phyloP scores from a whole-genome alignment of 2,113 vertebrate species.

The Chrysochloris asiatica region DNA sequence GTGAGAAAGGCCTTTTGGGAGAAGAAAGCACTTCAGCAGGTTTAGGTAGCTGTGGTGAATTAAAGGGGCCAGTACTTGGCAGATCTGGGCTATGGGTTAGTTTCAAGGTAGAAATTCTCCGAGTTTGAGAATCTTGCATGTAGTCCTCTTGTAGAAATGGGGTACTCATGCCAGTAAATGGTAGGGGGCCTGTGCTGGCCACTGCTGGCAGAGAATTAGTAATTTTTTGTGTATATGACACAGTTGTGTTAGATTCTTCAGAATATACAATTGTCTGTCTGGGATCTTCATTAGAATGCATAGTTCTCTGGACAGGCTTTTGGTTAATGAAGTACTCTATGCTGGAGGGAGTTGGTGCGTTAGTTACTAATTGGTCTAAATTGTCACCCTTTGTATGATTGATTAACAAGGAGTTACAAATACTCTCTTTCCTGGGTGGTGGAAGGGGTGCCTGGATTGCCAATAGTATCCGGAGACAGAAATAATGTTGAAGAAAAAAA shows the following conservation, averaged over 20 bases:
- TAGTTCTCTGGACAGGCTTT: conserved; percentile 10
- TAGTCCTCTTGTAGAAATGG: conserved; percentile 82
- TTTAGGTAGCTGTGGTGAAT: conserved; percentile 65
- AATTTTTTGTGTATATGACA: conserved; percentile 85
- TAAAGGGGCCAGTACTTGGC: conserved; percentile 47
- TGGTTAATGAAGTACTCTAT: conserved; percentile 74
- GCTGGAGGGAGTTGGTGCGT: conserved; percentile 60
- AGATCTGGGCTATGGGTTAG: conserved; percentile 85
- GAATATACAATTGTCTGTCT: conserved; percentile 82
- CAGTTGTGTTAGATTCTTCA: conserved; percentile 86
- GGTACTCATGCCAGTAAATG: conserved; percentile 71
- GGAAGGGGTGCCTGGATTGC: conserved; percentile 88
- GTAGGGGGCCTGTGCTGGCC: conserved; percentile 50
- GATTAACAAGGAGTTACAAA: conserved; percentile 82
- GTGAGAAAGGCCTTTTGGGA: conserved; percentile 74
- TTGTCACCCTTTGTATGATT: conserved; percentile 72
- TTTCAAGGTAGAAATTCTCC: conserved; percentile 91
- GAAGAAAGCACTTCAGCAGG: conserved; percentile 70
- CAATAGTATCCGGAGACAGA: conserved; percentile 85
- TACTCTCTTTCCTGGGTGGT: conserved; percentile 92
- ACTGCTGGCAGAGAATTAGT: conserved; percentile 78
- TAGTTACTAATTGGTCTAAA: conserved; percentile 76
- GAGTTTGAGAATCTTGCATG: conserved; percentile 85
- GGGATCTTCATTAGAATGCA: conserved; percentile 53
- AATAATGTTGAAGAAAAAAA: conserved; percentile 84